A percentile compares a stretch with the other conserved stretches of the same genome.
These are phyloP conservation scores for Cyprinodon variegatus DNA, from an alignment of 2,113 vertebrate species.

Conservation along the genomic window DNA sequence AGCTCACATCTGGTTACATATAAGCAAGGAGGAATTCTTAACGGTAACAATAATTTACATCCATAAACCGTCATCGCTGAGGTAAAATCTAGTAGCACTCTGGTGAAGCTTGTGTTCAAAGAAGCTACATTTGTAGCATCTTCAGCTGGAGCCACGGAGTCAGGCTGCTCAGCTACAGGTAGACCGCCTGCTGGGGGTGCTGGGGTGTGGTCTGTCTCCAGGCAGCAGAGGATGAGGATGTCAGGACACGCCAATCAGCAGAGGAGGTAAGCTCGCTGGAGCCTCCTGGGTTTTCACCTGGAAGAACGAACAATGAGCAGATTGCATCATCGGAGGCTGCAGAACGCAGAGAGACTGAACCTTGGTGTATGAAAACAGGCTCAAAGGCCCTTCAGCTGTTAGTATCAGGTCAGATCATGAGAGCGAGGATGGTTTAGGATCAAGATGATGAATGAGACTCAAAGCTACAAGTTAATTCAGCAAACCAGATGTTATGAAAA, in stretches of 20 bases:
- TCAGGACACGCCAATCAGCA: slow-evolving; percentile 77
- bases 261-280: slow-evolving; percentile 49
- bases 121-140: not conserved
- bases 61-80: too few relatives aligned
- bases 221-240: slow-evolving; percentile 34
- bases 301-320: slow-evolving; percentile 11
- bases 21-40: not conserved
- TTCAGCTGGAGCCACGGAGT: not conserved
- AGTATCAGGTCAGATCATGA: too few relatives aligned
- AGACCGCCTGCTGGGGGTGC: slow-evolving; percentile 43
- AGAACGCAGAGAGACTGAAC: too few relatives aligned
- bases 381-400: too few relatives aligned
- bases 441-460: too few relatives aligned
- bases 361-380: too few relatives aligned
- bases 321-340: not conserved
- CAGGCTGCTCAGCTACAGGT: slow-evolving; percentile 32
- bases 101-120: not conserved
- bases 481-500: not conserved
- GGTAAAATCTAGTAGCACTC: not conserved
- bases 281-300: slow-evolving; percentile 81
- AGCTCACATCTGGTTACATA: not conserved
- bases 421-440: too few relatives aligned
- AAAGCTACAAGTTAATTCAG: not conserved
- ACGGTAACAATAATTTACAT: too few relatives aligned
- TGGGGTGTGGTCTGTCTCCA: slow-evolving; percentile 23